phyloP scores from a whole-genome alignment of 2,888 invertebrate genomes.

The Epinotia bilunana region DNA sequence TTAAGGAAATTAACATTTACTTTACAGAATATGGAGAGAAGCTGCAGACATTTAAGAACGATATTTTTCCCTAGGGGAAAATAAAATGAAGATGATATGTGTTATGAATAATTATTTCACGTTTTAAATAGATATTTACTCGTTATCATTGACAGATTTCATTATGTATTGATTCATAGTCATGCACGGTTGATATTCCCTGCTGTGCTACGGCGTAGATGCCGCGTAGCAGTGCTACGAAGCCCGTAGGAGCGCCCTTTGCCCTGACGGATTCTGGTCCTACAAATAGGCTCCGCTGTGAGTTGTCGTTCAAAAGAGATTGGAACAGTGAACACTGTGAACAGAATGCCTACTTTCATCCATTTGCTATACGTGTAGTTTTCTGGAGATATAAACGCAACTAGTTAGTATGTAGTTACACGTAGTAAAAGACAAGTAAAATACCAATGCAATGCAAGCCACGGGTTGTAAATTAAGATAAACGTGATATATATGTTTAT shows the following conservation, averaged over 20 bases:
- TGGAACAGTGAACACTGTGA: background rate
- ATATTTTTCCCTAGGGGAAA: background rate
- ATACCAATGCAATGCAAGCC: background rate
- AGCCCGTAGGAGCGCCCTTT: constrained; percentile 21
- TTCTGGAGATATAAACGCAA: too few relatives aligned
- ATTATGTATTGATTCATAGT: background rate
- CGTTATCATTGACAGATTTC: background rate
- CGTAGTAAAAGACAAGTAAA: background rate
- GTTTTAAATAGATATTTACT: background rate
- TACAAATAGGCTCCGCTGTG: background rate
- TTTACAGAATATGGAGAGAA: too few relatives aligned
- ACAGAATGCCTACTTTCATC: background rate
- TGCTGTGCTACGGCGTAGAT: constrained; percentile 54
- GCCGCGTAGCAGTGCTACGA: constrained; percentile 43
- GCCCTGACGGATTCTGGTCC: constrained; percentile 14
- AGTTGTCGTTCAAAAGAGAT: background rate
- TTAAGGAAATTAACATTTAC: too few relatives aligned
- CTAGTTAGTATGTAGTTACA: too few relatives aligned
- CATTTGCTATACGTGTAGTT: background rate
- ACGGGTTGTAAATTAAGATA: background rate
- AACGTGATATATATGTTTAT: background rate
- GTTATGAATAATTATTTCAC: background rate
- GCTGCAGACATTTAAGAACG: background rate
- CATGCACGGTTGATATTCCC: background rate
- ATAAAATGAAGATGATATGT: background rate